Conservation (phyloP, 2,797 vertebrate species). For the Pantherophis vulpinus region DNA sequence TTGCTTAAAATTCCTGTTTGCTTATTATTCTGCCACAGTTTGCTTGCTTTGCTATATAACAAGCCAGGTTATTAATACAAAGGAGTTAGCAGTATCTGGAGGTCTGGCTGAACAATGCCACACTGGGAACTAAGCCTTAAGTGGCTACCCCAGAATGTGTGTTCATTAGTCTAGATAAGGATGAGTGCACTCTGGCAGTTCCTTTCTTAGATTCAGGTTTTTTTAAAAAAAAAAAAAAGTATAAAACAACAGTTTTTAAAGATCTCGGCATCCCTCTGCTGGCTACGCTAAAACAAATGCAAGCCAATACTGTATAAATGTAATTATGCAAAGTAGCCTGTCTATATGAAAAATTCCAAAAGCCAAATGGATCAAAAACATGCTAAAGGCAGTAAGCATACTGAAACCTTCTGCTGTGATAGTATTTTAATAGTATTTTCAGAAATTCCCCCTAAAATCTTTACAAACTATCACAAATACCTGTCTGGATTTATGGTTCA, state of each 20-base stretch:
- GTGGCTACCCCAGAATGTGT: not conserved
- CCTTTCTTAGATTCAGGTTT: not conserved
- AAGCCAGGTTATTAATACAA: not conserved
- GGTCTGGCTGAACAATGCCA: not conserved
- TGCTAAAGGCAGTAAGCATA: constrained; percentile 7
- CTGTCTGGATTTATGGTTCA: constrained; percentile 16
- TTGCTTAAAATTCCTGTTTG: not conserved
- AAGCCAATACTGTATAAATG: not conserved
- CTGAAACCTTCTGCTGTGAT: constrained; percentile 1
- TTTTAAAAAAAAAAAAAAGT: not conserved
- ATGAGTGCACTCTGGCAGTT: not conserved
- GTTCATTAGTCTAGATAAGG: constrained; percentile 10
- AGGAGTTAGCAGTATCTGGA: not conserved
- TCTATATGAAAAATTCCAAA: constrained; percentile 15
- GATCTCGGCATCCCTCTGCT: not conserved
- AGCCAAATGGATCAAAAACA: constrained; percentile 12
- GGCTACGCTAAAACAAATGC: constrained; percentile 27
- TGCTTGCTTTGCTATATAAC: not conserved
- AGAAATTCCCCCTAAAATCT: constrained; percentile 22
- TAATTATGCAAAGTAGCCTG: not conserved
- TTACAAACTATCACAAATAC: constrained; percentile 21
- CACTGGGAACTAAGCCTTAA: not conserved
- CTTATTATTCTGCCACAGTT: not conserved
- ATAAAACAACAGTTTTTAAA: constrained; percentile 1
- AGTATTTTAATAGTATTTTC: constrained; percentile 8